Base-by-base conservation (phyloP, 1,140 invertebrate species). In the Atta cephalotes region DNA sequence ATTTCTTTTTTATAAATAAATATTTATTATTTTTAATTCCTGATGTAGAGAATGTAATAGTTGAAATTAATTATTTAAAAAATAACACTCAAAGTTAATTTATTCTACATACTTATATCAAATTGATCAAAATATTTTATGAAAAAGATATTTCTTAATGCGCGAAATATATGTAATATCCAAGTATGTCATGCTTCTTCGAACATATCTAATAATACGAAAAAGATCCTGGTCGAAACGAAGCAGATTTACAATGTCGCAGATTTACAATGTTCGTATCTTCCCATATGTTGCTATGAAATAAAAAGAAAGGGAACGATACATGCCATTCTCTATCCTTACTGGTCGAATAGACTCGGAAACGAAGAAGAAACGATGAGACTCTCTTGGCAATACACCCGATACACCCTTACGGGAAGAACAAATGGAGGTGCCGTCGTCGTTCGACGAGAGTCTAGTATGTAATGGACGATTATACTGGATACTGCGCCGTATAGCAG, bases 401-500 rank as follows among this genome's bases (percentile, higher is more conserved):
- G 89, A 90, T 87, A 53, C 14, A 90, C 76, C 76, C 81, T 88
- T 65, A n/a, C 58, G 53, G 31, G 25, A 31, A 86, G 89, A 86
- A 90, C 88, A 87, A 82, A 90, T 88, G 76, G 71, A 78, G 72
- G 80, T 86, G 76, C 77, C 77, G 39, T 86, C 77, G 77, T 18
- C 79, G 90, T 89, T 91, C 85, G 90, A 91, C 80, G 89, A 82
- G 89, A 89, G 71, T 82, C 90, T 91, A 87, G 85, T 58, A 72
- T 80, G 89, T 91, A 91, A 91, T 91, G 90, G 90, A 89, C 90
- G 90, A 91, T 91, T 91, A 91, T 89, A 88, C 89, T 72, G 89
- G 86, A 78, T 51, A n/a, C 4, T 4, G 84, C 53, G 53, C 39
- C 58, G 84, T 76, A 78, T 56, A 87, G 82, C 82, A 71, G 76